Percentiles rank a stretch among this genome's conserved stretches.
These are phyloP conservation scores for Calvadosia cruxmelitensis DNA, from an alignment of 30 jellyfish, hydroid and myxozoan genomes.

Conservation along the genomic window DNA sequence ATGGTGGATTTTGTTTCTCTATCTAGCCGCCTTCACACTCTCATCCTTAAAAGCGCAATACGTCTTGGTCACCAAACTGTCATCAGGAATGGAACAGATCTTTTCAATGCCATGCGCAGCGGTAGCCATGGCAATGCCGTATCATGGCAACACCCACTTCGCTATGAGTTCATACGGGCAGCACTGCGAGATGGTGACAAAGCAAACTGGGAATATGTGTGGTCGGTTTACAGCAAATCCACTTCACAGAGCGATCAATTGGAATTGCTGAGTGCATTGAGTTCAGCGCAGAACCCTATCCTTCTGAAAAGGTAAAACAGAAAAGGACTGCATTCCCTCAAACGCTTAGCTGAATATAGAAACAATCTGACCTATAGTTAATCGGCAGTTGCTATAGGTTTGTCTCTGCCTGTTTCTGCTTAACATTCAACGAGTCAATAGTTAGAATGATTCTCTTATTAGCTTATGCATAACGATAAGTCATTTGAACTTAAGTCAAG, in stretches of 20 bases:
- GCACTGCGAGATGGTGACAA: not conserved
- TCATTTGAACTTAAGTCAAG: no score
- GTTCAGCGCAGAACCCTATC: not conserved
- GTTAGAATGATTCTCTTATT: no score
- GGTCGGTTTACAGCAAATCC: not conserved
- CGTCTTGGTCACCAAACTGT: not conserved
- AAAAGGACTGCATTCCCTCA: no score
- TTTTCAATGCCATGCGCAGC: not conserved
- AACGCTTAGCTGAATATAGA: no score
- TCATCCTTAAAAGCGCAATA: not conserved
- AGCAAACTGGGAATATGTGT: not conserved
- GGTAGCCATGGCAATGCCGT: not conserved
- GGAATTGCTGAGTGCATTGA: not conserved
- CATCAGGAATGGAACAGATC: not conserved
- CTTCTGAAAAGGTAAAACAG: not conserved
- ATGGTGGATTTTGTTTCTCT: no score
- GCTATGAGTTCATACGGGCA: not conserved
- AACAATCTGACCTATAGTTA: no score
- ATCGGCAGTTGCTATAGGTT: no score
- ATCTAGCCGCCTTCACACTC: no score
- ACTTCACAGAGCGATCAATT: not conserved
- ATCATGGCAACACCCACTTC: not conserved
- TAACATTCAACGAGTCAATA: no score
- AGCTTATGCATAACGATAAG: no score
- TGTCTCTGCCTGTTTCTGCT: no score